Evolutionary conservation across 2,113 vertebrate genomes (phyloP).

Genomic region (Aspiorhynchus laticeps): DNA sequence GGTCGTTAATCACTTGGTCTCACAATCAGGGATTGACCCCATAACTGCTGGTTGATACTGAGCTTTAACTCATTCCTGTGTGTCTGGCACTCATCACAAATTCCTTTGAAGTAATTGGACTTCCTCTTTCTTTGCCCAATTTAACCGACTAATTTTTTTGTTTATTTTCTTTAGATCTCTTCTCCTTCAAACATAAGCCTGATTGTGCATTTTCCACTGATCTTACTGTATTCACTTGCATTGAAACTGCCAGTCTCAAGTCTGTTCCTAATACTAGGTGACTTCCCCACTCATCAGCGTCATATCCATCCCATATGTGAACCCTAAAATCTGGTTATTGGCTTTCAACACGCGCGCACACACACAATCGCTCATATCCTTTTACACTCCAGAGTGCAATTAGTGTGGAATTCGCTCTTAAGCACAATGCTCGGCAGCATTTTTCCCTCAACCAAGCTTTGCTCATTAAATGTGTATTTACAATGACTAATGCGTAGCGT

Average conservation of each 20-base stretch:
- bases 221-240: slow-evolving; percentile 4
- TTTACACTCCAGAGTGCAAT: slow-evolving; percentile 63
- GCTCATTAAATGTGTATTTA: slow-evolving; percentile 56
- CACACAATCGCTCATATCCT: slow-evolving; percentile 18
- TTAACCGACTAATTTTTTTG: background rate
- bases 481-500: slow-evolving; percentile 48
- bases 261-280: slow-evolving; percentile 9
- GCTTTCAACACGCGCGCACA: background rate
- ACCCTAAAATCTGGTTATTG: slow-evolving; percentile 16
- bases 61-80: slow-evolving; percentile 31
- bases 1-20: background rate
- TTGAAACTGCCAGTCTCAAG: background rate
- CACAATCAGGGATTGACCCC: slow-evolving; percentile 49
- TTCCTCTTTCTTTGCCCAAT: slow-evolving; percentile 31
- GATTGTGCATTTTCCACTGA: background rate
- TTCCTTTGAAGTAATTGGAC: slow-evolving; percentile 37
- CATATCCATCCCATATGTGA: slow-evolving; percentile 21
- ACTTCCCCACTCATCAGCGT: slow-evolving; percentile 6
- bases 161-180: slow-evolving; percentile 16
- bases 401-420: slow-evolving; percentile 56
- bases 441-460: slow-evolving; percentile 47
- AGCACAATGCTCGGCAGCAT: slow-evolving; percentile 45
- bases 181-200: background rate
- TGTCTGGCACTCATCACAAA: slow-evolving; percentile 30
- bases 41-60: slow-evolving; percentile 33